These are phyloP conservation scores for Lymantria dispar DNA, from an alignment of 2,888 invertebrate genomes.

Conservation along the genomic window DNA sequence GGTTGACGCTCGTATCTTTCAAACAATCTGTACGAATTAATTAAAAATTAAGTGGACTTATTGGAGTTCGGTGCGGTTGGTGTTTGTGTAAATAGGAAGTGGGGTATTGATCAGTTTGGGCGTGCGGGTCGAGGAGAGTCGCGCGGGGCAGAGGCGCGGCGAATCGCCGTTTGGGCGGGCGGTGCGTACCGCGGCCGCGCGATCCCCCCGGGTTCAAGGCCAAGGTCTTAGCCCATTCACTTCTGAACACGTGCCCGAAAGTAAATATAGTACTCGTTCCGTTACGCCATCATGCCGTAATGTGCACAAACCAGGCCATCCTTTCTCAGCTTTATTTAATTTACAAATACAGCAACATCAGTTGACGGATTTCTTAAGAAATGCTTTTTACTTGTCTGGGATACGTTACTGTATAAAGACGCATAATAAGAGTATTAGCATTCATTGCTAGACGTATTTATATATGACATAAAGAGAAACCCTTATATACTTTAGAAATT, in stretches of 20 bases:
- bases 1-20: not conserved
- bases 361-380: conserved; percentile 1
- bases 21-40: conserved; percentile 7
- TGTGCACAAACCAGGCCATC: conserved; percentile 24
- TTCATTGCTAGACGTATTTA: conserved; percentile 14
- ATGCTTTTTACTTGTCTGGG: not conserved
- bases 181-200: conserved; percentile 67
- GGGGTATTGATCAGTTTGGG: conserved; percentile 62
- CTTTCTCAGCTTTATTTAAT: conserved; percentile 23
- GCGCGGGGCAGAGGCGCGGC: conserved; percentile 49
- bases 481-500: too few relatives aligned
- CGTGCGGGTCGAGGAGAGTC: conserved; percentile 34
- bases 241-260: conserved; percentile 76
- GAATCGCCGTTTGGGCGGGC: conserved; percentile 66
- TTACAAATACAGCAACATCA: conserved; percentile 2
- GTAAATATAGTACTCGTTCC: conserved; percentile 76
- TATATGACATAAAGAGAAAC: not conserved
- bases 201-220: conserved; percentile 76
- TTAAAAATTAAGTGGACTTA: conserved; percentile 20
- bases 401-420: conserved; percentile 16
- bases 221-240: conserved; percentile 77
- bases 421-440: conserved; percentile 24
- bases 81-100: conserved; percentile 52
- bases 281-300: conserved; percentile 62
- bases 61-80: conserved; percentile 34